phyloP scores from a whole-genome alignment of 2,888 invertebrate species.

The Scotopteryx bipunctaria region DNA sequence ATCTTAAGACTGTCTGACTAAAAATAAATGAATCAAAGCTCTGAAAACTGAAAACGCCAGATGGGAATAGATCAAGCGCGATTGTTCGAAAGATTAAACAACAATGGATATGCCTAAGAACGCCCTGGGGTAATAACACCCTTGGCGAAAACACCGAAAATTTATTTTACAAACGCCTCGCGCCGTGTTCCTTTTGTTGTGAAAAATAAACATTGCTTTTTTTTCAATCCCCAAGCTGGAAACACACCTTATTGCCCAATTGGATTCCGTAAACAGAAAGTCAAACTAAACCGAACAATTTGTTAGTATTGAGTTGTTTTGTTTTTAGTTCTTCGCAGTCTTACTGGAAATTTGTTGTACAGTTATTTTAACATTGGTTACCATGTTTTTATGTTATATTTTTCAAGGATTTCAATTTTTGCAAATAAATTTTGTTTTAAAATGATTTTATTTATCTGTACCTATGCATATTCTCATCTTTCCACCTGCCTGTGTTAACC shows the following conservation, averaged over 20 bases:
- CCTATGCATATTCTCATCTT: no score
- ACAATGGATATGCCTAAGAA: constrained; percentile 52
- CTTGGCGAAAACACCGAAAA: constrained; percentile 54
- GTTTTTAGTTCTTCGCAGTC: constrained; percentile 11
- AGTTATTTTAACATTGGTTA: no score
- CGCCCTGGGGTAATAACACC: constrained; percentile 49
- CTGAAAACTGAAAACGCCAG: constrained; percentile 43
- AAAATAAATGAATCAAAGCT: constrained; percentile 17
- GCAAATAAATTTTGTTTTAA: no score
- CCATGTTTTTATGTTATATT: no score
- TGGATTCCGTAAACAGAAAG: constrained; percentile 43
- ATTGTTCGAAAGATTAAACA: constrained; percentile 59
- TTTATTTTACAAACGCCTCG: constrained; percentile 63
- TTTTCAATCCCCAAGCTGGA: constrained; percentile 46
- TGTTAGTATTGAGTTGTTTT: constrained; percentile 22
- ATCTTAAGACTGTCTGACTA: background rate
- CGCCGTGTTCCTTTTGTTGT: constrained; percentile 55
- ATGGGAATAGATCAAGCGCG: constrained; percentile 53
- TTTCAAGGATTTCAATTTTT: no score
- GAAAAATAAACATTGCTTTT: constrained; percentile 61
- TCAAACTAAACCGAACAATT: constrained; percentile 35
- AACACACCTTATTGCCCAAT: constrained; percentile 49
- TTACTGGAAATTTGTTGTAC: constrained; percentile 17
- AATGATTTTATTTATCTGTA: no score
- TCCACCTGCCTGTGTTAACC: no score